phyloP scores from a whole-genome alignment of 2,888 invertebrate species.

The Rhyacophila evoluta region DNA sequence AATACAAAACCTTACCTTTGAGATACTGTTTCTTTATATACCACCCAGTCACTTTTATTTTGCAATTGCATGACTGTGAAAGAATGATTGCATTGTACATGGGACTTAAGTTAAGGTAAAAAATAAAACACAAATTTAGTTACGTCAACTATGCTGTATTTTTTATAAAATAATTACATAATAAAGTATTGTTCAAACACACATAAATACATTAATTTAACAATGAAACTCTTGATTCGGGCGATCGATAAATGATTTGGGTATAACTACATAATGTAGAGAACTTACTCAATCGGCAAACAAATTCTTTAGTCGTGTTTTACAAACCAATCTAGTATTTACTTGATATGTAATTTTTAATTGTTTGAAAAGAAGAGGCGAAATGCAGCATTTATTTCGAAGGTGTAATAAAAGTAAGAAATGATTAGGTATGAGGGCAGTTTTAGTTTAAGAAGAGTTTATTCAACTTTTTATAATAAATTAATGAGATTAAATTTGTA shows the following conservation, averaged over 20 bases:
- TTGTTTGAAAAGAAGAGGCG: background rate
- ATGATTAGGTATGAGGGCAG: too few relatives aligned
- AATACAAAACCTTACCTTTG: too few relatives aligned
- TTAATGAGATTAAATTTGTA: too few relatives aligned
- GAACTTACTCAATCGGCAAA: background rate
- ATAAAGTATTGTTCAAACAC: constrained; percentile 53
- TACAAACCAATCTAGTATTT: constrained; percentile 29
- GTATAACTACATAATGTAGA: background rate
- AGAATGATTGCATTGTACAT: too few relatives aligned
- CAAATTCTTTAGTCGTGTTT: background rate
- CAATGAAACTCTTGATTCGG: constrained; percentile 29
- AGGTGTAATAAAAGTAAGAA: too few relatives aligned
- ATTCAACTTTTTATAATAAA: too few relatives aligned
- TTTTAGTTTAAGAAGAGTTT: too few relatives aligned
- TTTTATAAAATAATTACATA: constrained; percentile 54
- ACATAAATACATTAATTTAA: constrained; percentile 44
- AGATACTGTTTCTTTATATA: too few relatives aligned
- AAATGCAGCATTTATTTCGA: too few relatives aligned
- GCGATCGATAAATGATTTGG: background rate
- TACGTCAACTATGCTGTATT: constrained; percentile 53
- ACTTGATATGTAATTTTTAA: constrained; percentile 42
- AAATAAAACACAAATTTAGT: constrained; percentile 13
- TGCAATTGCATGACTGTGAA: too few relatives aligned
- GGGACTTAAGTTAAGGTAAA: too few relatives aligned
- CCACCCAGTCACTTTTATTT: too few relatives aligned